phyloP scores from a whole-genome alignment of 1,140 invertebrate genomes.

The Cydia amplana region DNA sequence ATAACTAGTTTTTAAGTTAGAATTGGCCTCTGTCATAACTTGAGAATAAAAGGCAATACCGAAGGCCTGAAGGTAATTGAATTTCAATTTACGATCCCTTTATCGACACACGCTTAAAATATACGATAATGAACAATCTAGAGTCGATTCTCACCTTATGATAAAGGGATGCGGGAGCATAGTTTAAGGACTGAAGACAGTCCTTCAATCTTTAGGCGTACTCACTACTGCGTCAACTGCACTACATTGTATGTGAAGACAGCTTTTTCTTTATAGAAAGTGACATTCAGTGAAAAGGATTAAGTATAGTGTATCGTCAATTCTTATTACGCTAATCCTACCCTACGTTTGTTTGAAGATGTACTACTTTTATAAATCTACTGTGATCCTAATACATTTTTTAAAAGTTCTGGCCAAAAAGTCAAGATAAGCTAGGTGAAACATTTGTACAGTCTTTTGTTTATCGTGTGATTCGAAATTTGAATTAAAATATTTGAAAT shows the following conservation, averaged over 20 bases:
- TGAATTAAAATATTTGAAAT: constrained; percentile 29
- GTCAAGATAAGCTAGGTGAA: constrained; percentile 5
- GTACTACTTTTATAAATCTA: too few relatives aligned
- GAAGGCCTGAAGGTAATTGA: constrained; percentile 46
- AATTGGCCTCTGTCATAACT: constrained; percentile 33
- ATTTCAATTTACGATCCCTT: constrained; percentile 46
- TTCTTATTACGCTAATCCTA: too few relatives aligned
- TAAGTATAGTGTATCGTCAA: too few relatives aligned
- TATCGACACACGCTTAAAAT: constrained; percentile 43
- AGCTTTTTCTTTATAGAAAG: too few relatives aligned
- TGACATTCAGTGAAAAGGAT: too few relatives aligned
- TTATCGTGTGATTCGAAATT: constrained; percentile 22
- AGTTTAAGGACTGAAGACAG: too few relatives aligned
- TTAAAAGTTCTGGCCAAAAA: neutral
- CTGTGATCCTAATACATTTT: neutral
- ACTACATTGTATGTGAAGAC: too few relatives aligned
- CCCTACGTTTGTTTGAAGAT: too few relatives aligned
- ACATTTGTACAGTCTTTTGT: constrained; percentile 2
- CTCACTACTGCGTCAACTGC: neutral
- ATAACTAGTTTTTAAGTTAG: too few relatives aligned
- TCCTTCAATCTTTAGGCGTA: too few relatives aligned
- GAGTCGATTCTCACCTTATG: constrained; percentile 25
- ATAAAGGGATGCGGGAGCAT: neutral
- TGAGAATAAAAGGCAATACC: constrained; percentile 38
- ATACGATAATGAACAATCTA: constrained; percentile 38